These are phyloP conservation scores for Hylaeus anthracinus DNA, from an alignment of 1,140 invertebrate genomes.

Conservation along the genomic window DNA sequence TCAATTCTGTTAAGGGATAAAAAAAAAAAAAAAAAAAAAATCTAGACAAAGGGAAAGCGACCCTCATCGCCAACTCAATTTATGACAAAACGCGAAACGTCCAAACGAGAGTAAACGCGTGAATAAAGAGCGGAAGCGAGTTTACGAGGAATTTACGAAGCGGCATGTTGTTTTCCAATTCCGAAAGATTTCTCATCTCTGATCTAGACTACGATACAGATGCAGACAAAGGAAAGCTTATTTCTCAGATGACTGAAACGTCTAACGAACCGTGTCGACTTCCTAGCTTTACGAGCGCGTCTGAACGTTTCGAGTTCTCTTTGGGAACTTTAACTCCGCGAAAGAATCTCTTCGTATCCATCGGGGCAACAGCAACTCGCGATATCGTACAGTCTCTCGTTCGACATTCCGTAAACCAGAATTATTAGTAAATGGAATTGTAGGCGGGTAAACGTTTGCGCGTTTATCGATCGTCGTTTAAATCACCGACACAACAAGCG, in stretches of 20 bases:
- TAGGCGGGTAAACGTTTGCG: background rate
- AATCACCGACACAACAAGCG: conserved; percentile 16
- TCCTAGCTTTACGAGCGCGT: conserved; percentile 27
- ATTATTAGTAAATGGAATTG: background rate
- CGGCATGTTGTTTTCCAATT: too few relatives aligned
- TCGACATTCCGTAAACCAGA: background rate
- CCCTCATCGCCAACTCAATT: background rate
- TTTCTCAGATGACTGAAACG: conserved; percentile 23
- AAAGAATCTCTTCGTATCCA: conserved; percentile 9
- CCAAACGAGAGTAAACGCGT: conserved; percentile 34
- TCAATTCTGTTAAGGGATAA: background rate
- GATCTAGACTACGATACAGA: too few relatives aligned
- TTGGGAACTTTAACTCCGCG: conserved; percentile 9
- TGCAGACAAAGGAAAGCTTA: conserved; percentile 9
- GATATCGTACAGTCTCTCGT: background rate
- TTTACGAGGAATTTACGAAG: background rate
- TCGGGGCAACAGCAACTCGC: conserved; percentile 37
- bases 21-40: conserved; percentile 39
- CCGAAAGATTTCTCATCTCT: too few relatives aligned
- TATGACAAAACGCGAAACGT: conserved; percentile 41
- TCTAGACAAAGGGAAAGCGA: conserved; percentile 1
- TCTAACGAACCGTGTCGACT: conserved; percentile 44
- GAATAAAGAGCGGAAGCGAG: background rate
- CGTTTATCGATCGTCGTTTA: conserved; percentile 27
- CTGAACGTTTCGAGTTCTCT: conserved; percentile 41